Percentiles rank a stretch among this genome's conserved stretches.
Evolutionary conservation across 2,888 invertebrate species (phyloP).

Genomic region (Tinea semifulvella): DNA sequence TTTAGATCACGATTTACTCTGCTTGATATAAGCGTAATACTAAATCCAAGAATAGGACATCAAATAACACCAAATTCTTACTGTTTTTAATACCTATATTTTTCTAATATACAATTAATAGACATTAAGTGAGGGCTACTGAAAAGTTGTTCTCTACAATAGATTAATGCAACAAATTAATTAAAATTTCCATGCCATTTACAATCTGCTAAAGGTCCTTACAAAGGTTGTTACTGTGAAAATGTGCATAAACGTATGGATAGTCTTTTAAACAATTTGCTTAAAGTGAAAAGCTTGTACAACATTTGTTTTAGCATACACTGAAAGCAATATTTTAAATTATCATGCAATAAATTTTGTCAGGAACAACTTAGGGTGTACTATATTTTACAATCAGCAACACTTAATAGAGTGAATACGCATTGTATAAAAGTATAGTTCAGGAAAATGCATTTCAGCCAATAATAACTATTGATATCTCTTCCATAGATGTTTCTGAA

Average conservation of each 20-base stretch:
- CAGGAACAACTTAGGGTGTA: background rate
- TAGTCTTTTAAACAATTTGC: background rate
- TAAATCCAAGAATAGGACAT: too few relatives aligned
- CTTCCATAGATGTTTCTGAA: background rate
- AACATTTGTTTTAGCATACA: conserved; percentile 4
- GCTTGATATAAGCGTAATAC: too few relatives aligned
- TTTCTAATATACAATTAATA: too few relatives aligned
- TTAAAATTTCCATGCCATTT: background rate
- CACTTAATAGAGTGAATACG: background rate
- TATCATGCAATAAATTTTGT: conserved; percentile 3
- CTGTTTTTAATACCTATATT: too few relatives aligned
- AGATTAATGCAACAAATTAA: too few relatives aligned
- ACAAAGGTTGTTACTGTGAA: background rate
- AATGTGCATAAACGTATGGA: background rate
- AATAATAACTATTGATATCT: background rate
- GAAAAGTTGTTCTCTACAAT: too few relatives aligned
- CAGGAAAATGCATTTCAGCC: background rate
- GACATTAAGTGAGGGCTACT: too few relatives aligned
- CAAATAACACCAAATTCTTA: too few relatives aligned
- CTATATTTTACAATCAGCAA: background rate
- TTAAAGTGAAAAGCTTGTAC: conserved; percentile 3
- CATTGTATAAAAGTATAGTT: background rate
- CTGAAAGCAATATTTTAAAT: conserved; percentile 4
- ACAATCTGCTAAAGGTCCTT: background rate
- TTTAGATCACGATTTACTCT: too few relatives aligned